phyloP scores from a whole-genome alignment of 2,797 vertebrate genomes.

The Crenuchus spilurus region DNA sequence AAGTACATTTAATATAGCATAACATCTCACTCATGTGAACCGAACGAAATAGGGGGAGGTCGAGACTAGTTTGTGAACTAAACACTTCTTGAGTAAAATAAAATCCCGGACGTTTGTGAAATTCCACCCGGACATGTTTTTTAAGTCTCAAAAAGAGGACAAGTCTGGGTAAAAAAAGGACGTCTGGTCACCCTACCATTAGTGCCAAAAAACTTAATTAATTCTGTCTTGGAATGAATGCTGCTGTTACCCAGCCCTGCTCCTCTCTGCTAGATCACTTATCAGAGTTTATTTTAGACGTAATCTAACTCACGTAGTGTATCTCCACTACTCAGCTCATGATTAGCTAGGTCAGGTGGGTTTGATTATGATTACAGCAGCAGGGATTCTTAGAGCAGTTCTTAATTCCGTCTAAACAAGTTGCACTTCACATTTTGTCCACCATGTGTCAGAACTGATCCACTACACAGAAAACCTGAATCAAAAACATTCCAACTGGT shows the following conservation, averaged over 20 bases:
- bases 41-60: too few species aligned
- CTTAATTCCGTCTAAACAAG: neutral
- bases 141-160: too few species aligned
- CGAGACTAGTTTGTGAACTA: too few species aligned
- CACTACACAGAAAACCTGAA: neutral
- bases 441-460: slow-evolving; percentile 13
- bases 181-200: neutral
- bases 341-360: slow-evolving; percentile 9
- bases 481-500: neutral
- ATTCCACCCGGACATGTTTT: too few species aligned
- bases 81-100: too few species aligned
- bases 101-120: too few species aligned
- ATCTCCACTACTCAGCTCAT: neutral
- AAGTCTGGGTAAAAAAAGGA: neutral
- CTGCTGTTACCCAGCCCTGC: neutral
- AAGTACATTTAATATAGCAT: too few species aligned
- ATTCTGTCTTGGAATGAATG: neutral
- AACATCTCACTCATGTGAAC: too few species aligned
- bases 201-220: neutral
- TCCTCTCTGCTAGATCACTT: neutral
- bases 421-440: slow-evolving; percentile 8
- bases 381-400: neutral
- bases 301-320: slow-evolving; percentile 11
- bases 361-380: slow-evolving; percentile 1
- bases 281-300: neutral